Base-by-base conservation (phyloP, 2,113 vertebrate species). In the Myotis lucifugus region DNA sequence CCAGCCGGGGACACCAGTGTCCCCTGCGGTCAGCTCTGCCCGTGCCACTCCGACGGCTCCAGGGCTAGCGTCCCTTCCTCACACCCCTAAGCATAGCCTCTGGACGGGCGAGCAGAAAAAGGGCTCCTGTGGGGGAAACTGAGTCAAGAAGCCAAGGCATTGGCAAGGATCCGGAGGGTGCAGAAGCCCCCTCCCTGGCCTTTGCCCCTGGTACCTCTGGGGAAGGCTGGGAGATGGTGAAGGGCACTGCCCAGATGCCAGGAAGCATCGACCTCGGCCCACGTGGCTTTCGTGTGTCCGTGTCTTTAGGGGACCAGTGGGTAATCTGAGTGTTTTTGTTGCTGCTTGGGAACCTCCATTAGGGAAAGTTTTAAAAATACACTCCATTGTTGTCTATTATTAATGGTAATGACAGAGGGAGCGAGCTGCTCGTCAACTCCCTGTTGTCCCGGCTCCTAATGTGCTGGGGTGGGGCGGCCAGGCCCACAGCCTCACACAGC, bases 321-420 rank as follows among this genome's bases (percentile, higher is more conserved):
- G 95, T 90, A 94, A 96, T 95, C 95, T 72, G 66, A 85, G 69
- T 85, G 94, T 96, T 95, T 91, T 56, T 67, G 97, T 93, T 95
- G 97, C 94, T 97, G 85, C 48, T 93, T 96, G 97, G 96, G 95
- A 97, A 94, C 97, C 95, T 98, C 97, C 98, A 98, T 98, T 98
- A 98, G 97, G 97, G 91, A 88, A 98, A 98, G 95, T 97, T 98
- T 98, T 97, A 98, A 98, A 98, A 98, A 98, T 97, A 98, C 97
- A 98, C 98, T 98, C 95, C 96, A 67, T 95, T 34, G n/a, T 97
- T 98, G 92, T 98, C 98, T 98, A 98, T 98, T 98, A 98, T 98
- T 98, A 96, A 98, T 98, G 97, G 96, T 96, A 97, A 98, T 97
- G 97, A 98, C 96, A 94, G 78, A 48, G 95, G 4, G 94, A 94